A percentile compares a stretch with the other conserved stretches of the same genome.
These are phyloP conservation scores for Narcine bancroftii DNA, from an alignment of 2,113 vertebrate genomes.

Conservation along the genomic window DNA sequence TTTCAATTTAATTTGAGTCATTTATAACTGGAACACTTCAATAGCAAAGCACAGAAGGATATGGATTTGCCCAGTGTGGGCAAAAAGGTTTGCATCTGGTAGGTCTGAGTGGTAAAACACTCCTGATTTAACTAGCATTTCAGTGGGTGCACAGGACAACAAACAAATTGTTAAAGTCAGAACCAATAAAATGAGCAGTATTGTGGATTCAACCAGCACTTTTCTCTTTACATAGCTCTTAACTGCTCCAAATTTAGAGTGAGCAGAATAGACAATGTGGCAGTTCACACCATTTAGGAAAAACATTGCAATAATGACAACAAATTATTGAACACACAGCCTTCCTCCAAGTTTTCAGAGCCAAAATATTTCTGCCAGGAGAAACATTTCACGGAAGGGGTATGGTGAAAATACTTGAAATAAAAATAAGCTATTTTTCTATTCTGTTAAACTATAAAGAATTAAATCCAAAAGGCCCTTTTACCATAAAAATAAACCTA, in stretches of 20 bases:
- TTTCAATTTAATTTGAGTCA: no score
- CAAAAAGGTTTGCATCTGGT: no score
- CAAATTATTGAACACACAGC: background rate
- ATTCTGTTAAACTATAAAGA: background rate
- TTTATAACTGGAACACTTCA: no score
- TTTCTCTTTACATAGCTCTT: background rate
- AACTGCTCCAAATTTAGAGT: background rate
- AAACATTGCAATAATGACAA: background rate
- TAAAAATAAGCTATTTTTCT: background rate
- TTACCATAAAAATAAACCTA: background rate
- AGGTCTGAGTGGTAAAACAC: no score
- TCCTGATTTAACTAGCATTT: background rate
- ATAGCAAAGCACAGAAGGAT: no score
- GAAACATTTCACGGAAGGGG: background rate
- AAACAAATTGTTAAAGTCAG: background rate
- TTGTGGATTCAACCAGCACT: background rate
- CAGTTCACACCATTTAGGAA: background rate
- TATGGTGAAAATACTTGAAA: background rate
- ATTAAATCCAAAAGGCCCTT: background rate
- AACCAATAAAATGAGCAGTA: background rate
- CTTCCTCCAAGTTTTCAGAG: background rate
- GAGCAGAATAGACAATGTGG: background rate
- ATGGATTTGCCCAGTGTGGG: no score
- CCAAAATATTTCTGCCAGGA: background rate
- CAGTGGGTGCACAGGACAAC: background rate